Base-by-base conservation (phyloP, 2,113 vertebrate species). In the Phyllostomus hastatus region DNA sequence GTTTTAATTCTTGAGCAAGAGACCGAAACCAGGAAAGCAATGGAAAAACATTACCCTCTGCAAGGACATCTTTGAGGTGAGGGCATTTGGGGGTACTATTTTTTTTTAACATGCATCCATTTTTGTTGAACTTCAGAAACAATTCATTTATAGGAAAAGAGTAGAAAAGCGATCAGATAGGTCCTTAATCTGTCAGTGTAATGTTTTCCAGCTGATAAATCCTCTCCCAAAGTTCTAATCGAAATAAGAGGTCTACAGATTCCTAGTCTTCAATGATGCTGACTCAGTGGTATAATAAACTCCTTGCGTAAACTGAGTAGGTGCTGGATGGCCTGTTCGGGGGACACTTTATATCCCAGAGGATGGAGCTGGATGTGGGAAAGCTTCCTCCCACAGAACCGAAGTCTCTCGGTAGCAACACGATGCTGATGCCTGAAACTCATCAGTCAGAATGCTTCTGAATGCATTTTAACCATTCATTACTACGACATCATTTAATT, bases 1-100 rank as follows among this genome's bases (percentile, higher is more conserved):
- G 20, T 73, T 73, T 87, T 92, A 83, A 69, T 85, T 87, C n/a
- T 78, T 92, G 46, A 95, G 78, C 57, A 11, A 35, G 22, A 95
- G n/a, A 84, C 35, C 12, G 8, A 92, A 82, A 67, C 33, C 38
- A 83, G 70, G n/a, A 90, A 92, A 95, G 10, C 54, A 89, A 82
- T 8, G 86, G 33, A n/a, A 89, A 92, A 86, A 73, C 84, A 26
- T 80, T 88, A 31, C 79, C 64, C 35, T 67, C 26, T 5, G 6
- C 35, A 31, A 88, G 50, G 19, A 35, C 69, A 88, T 52, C 46
- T 59, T 72, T 31, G n/a, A 50, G n/a, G n/a, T 41, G 93, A 90
- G 1, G 38, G n/a, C 50, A 38, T 88, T 54, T 88, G 15, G 31
- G 59, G 88, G 8, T 66, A 57, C 54, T 41, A 10, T 61, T 67